phyloP scores from a whole-genome alignment of 2,797 vertebrate genomes.

The Lemur catta region DNA sequence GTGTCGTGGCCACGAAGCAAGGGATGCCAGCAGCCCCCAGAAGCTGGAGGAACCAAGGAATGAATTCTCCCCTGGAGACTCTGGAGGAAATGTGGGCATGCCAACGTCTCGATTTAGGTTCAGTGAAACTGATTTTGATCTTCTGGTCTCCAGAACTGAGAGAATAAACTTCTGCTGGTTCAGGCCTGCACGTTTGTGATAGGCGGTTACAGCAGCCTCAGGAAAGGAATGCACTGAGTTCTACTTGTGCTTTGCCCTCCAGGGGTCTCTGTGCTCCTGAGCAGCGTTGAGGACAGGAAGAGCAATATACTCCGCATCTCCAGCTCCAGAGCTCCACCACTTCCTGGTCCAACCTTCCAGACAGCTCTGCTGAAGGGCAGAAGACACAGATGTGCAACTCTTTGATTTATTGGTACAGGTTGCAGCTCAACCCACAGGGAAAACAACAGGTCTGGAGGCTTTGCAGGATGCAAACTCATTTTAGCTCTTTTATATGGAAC shows the following conservation, averaged over 20 bases:
- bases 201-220: not conserved
- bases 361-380: not conserved
- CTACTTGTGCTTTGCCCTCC: not conserved
- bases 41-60: not conserved
- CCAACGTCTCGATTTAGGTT: not conserved
- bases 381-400: not conserved
- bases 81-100: too few relatives aligned
- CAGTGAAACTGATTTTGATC: not conserved
- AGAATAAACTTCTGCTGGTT: not conserved
- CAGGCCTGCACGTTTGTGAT: not conserved
- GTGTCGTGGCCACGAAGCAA: not conserved
- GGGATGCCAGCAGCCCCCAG: not conserved
- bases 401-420: not conserved
- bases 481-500: not conserved
- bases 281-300: not conserved
- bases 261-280: not conserved
- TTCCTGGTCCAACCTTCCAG: not conserved
- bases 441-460: not conserved
- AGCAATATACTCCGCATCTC: not conserved
- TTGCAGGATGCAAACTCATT: not conserved
- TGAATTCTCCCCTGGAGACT: not conserved
- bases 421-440: not conserved
- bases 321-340: not conserved
- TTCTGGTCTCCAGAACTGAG: not conserved
- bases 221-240: not conserved